Base-by-base conservation (phyloP, 2,888 invertebrate species). In the Tricholauxania praeusta region DNA sequence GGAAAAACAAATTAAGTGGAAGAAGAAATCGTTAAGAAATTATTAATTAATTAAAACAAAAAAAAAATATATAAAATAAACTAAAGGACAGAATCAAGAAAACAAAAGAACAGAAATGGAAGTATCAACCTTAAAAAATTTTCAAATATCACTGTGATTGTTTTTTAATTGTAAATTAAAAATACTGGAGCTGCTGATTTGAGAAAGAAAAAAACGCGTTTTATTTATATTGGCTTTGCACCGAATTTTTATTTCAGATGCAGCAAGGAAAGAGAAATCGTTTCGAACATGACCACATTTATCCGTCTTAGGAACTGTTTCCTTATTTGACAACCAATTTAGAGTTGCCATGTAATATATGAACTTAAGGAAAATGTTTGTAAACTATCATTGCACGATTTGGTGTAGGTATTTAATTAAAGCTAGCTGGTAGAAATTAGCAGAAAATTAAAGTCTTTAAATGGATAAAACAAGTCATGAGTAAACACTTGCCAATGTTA, bases 71-170 rank as follows among this genome's bases (percentile, higher is more conserved):
- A 65, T 59, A 19, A 63, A 52, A 71, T 67, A 67, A 39, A 67
- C 22, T 71, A 71, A 71, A 71, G 55, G 68, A 62, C 82, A 82
- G 75, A 78, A 79, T 74, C 74, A 76, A 78, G 79, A 76, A 79
- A 76, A 78, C 77, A 78, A 74, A 79, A 78, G 76, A 74, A 82
- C 39, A 59, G 57, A 60, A 64, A 52, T 62, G 70, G 70, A 62
- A 70, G 62, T 63, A 63, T 39, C 22, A 70, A 70, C 70, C 70
- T 70, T 70, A 63, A 70, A 39, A 39, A 51, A 82, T 75, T 78
- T 84, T 84, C 84, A 86, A 84, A 86, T 86, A 85, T 86, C 86
- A 84, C 86, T 86, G 86, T 86, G 86, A 86, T 86, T 86, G 86
- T 86, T 86, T 86, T 86, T 86, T 86, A 86, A 86, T 86, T 86